Evolutionary conservation across 2,888 invertebrate species (phyloP).

Genomic region (Clunio marinus): DNA sequence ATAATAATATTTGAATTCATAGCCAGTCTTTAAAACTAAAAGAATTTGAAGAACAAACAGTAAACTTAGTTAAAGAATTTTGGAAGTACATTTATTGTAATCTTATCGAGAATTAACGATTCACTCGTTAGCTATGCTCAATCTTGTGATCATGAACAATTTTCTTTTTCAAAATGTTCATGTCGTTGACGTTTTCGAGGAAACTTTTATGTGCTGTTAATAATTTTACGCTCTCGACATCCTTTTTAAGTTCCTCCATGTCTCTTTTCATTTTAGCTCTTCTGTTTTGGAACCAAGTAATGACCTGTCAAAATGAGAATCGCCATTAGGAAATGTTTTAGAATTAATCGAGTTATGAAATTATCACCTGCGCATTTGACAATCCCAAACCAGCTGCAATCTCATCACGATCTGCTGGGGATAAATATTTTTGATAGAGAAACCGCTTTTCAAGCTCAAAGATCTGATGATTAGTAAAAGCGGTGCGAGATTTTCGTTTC

Average conservation of each 20-base stretch:
- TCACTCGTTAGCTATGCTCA: constrained; percentile 29
- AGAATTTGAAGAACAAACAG: neutral
- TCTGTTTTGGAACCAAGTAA: constrained; percentile 95
- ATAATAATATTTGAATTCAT: neutral
- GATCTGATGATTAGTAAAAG: constrained; percentile 98
- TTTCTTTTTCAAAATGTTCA: constrained; percentile 86
- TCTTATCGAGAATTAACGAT: neutral
- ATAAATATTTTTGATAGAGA: constrained; percentile 95
- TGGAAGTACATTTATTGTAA: constrained; percentile 1
- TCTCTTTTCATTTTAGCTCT: constrained; percentile 93
- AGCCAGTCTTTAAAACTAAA: constrained; percentile 18
- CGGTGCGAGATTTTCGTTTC: constrained; percentile 95
- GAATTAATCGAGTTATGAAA: neutral
- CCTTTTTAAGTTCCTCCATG: constrained; percentile 95
- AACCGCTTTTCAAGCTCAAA: constrained; percentile 97
- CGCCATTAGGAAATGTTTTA: neutral
- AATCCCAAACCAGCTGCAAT: constrained; percentile 93
- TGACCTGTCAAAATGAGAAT: constrained; percentile 58
- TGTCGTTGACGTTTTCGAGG: constrained; percentile 85
- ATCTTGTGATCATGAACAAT: constrained; percentile 56
- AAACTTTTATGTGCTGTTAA: constrained; percentile 84
- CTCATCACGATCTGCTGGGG: constrained; percentile 95
- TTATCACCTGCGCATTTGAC: constrained; percentile 79
- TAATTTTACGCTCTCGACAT: constrained; percentile 90
- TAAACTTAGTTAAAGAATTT: neutral